Evolutionary conservation across 2,797 vertebrate species (phyloP).

Genomic region (Urocyon cinereoargenteus): DNA sequence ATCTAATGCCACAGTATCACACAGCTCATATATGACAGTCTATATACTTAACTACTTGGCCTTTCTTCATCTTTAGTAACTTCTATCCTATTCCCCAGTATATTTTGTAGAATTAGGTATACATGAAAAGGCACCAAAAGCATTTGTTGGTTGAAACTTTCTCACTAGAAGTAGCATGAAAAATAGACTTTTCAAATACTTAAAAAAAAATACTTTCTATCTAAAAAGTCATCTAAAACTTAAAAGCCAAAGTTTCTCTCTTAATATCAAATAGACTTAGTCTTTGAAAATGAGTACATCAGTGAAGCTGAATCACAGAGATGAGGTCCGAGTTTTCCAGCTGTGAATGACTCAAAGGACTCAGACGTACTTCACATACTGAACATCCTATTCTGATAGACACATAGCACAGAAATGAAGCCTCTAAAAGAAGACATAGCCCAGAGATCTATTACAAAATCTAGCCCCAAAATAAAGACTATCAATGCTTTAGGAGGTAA

Average conservation of each 20-base stretch:
- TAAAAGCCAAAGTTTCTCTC: slow-evolving; percentile 22
- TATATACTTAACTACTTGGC: not conserved
- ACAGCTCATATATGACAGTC: not conserved
- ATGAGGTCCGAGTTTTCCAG: slow-evolving; percentile 39
- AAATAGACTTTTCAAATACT: not conserved
- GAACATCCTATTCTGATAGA: slow-evolving; percentile 75
- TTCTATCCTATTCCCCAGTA: not conserved
- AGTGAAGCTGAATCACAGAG: not conserved
- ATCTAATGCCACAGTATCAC: not conserved
- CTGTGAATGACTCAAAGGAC: slow-evolving; percentile 73
- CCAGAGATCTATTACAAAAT: slow-evolving; percentile 35
- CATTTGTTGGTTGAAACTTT: not conserved
- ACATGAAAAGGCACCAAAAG: not conserved
- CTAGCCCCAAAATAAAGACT: slow-evolving; percentile 29
- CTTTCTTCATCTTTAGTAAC: not conserved
- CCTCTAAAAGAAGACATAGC: slow-evolving; percentile 61
- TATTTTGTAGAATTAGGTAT: not conserved
- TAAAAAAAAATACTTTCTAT: not conserved
- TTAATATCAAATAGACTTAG: not conserved
- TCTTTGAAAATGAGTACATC: slow-evolving; percentile 45
- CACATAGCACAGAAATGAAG: slow-evolving; percentile 53
- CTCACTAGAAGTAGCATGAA: slow-evolving; percentile 28
- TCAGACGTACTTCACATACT: slow-evolving; percentile 45
- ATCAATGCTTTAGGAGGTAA: not conserved
- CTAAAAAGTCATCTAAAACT: slow-evolving; percentile 11